Conservation (phyloP, 2,797 vertebrate species). For the Acanthornis magna region DNA sequence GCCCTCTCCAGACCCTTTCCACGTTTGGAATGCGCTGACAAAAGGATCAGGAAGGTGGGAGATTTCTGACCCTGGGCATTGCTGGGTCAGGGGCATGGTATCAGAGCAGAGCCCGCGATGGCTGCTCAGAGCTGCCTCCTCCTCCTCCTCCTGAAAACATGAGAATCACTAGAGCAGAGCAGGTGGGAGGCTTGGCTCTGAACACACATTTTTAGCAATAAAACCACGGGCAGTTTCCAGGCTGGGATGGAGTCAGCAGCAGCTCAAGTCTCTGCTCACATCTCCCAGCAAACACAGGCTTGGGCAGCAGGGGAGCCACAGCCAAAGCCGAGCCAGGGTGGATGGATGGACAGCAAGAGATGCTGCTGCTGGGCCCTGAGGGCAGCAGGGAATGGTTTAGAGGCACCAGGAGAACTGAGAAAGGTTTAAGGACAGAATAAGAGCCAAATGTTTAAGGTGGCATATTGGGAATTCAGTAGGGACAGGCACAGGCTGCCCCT, state of each 20-base stretch:
- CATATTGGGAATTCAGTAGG: fast-evolving
- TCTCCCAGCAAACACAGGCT: background rate
- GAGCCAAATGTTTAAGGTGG: background rate
- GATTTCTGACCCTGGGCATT: background rate
- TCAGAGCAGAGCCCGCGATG: fast-evolving
- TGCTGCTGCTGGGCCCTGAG: background rate
- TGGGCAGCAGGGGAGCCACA: fast-evolving
- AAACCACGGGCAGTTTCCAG: background rate
- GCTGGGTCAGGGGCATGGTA: background rate
- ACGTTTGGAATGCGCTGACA: background rate
- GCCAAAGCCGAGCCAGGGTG: background rate
- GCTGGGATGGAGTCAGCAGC: background rate
- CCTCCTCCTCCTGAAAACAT: background rate
- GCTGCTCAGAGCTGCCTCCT: background rate
- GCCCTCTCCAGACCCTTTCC: background rate
- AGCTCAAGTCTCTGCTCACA: background rate
- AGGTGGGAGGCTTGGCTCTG: background rate
- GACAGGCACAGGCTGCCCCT: background rate
- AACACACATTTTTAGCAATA: background rate
- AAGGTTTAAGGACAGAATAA: background rate
- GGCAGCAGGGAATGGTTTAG: background rate
- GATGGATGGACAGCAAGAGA: background rate
- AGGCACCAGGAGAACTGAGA: background rate
- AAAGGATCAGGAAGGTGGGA: background rate
- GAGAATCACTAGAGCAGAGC: background rate